Evolutionary conservation across 2,113 vertebrate species (phyloP).

Genomic region (Grammomys dolichurus): DNA sequence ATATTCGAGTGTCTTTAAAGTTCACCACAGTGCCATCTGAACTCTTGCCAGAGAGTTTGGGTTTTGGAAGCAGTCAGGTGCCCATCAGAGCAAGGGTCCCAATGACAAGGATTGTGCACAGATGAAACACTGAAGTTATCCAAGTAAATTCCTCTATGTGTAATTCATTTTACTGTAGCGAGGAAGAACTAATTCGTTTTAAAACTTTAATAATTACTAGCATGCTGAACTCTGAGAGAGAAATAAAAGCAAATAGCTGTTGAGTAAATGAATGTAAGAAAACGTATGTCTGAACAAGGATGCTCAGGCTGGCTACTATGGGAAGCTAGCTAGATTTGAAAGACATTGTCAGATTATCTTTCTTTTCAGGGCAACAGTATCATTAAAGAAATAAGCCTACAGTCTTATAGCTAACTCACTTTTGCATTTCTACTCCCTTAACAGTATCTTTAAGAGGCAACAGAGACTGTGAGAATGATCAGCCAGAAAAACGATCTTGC

Average conservation of each 20-base stretch:
- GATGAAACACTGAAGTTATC: not conserved
- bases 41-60: not conserved
- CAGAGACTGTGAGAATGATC: not conserved
- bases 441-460: not conserved
- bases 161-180: not conserved
- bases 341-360: not conserved
- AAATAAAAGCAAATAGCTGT: not conserved
- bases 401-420: not conserved
- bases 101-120: not conserved
- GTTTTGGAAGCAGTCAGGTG: not conserved
- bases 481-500: not conserved
- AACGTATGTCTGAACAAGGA: not conserved
- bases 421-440: not conserved
- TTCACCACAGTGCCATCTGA: not conserved
- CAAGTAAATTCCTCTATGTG: not conserved
- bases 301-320: not conserved
- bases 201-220: not conserved
- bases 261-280: not conserved
- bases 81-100: not conserved
- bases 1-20: not conserved
- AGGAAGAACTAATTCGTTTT: not conserved
- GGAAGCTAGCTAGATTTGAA: not conserved
- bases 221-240: not conserved
- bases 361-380: not conserved
- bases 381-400: not conserved